These are phyloP conservation scores for Siderastrea siderea DNA, from an alignment of 92 coral and sea anemone genomes.

Conservation along the genomic window DNA sequence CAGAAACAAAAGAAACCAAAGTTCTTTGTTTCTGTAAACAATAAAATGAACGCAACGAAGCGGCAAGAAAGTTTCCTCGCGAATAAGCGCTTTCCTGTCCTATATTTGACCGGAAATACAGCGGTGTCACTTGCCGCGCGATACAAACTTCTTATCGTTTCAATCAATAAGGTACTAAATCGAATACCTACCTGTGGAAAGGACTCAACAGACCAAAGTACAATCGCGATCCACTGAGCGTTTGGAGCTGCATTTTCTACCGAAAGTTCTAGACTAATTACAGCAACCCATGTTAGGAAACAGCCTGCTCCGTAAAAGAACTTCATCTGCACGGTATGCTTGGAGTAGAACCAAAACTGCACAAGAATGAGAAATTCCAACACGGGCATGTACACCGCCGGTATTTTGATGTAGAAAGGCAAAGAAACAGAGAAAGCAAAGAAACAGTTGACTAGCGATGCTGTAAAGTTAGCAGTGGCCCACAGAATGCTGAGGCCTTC, in stretches of 20 bases:
- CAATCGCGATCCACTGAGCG: conserved; percentile 73
- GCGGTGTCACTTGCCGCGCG: too few species aligned
- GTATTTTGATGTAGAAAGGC: conserved; percentile 41
- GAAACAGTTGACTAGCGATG: conserved; percentile 70
- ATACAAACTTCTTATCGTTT: too few species aligned
- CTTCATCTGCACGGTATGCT: conserved; percentile 36
- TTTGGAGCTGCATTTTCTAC: conserved; percentile 23
- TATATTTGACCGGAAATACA: too few species aligned
- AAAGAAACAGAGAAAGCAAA: conserved; percentile 34
- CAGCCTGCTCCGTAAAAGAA: conserved; percentile 47
- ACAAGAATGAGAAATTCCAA: conserved; percentile 37
- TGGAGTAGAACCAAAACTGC: conserved; percentile 74
- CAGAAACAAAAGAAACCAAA: too few species aligned
- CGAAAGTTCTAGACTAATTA: conserved; percentile 53
- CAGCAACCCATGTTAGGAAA: conserved; percentile 49
- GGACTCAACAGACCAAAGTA: conserved; percentile 56
- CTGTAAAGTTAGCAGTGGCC: conserved; percentile 74
- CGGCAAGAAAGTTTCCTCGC: too few species aligned
- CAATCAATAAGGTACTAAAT: too few species aligned
- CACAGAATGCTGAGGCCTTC: conserved; percentile 73
- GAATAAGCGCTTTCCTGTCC: too few species aligned
- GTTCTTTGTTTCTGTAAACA: too few species aligned
- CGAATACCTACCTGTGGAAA: conserved; percentile 69
- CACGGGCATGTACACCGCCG: conserved; percentile 58
- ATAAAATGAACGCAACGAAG: too few species aligned